Evolutionary conservation across 2,888 invertebrate species (phyloP).

Genomic region (Hirtodrosophila trivittata): DNA sequence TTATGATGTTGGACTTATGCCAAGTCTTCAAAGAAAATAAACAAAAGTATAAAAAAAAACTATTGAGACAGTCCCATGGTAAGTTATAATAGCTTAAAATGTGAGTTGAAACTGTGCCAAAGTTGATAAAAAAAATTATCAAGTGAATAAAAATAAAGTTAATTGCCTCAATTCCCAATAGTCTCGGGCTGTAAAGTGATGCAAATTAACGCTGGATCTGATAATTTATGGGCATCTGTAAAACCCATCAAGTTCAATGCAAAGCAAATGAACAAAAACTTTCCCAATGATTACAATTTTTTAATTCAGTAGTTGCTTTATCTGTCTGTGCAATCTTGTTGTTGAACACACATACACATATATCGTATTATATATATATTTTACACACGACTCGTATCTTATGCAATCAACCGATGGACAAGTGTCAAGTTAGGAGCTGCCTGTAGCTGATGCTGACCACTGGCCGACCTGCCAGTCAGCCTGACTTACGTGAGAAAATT

Average conservation of each 20-base stretch:
- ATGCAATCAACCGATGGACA: conserved; percentile 51
- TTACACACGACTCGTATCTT: conserved; percentile 40
- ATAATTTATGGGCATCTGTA: neutral
- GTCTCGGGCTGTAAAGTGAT: conserved; percentile 5
- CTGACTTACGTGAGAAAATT: conserved; percentile 55
- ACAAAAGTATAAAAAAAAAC: no score
- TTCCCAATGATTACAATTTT: conserved; percentile 37
- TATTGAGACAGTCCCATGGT: no score
- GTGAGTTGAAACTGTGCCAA: conserved; percentile 48
- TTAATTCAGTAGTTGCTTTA: neutral
- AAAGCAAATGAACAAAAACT: conserved; percentile 37
- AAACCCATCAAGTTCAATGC: conserved; percentile 45
- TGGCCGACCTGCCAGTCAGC: conserved; percentile 11
- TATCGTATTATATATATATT: conserved; percentile 24
- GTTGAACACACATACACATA: conserved; percentile 23
- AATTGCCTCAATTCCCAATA: conserved; percentile 11
- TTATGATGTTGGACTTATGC: conserved; percentile 36
- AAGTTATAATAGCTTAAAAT: no score
- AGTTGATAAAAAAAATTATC: conserved; percentile 20
- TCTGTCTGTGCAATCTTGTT: conserved; percentile 21
- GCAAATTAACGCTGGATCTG: neutral
- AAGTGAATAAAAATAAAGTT: conserved; percentile 15
- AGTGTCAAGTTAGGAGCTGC: conserved; percentile 54
- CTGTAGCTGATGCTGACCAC: conserved; percentile 34
- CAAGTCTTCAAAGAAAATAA: no score